Evolutionary conservation across 2,888 invertebrate species (phyloP).

Genomic region (Trichogramma evanescens): DNA sequence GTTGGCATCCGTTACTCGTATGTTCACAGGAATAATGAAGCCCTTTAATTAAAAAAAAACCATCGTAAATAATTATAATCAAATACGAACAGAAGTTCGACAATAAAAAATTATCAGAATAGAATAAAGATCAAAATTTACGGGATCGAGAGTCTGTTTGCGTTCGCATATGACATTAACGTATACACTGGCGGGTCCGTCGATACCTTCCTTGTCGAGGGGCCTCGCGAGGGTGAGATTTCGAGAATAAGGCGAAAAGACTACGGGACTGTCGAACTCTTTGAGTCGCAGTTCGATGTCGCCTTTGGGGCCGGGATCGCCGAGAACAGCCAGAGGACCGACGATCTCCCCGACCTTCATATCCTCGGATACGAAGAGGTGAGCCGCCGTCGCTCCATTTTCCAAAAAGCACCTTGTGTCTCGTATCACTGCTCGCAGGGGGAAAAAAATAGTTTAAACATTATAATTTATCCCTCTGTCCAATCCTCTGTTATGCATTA

Average conservation of each 20-base stretch:
- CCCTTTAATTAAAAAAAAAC: constrained; percentile 48
- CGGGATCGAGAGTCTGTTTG: constrained; percentile 70
- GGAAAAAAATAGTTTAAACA: neutral
- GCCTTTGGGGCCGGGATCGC: constrained; percentile 69
- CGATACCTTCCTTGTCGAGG: constrained; percentile 77
- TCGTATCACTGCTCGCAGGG: constrained; percentile 54
- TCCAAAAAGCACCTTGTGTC: constrained; percentile 86
- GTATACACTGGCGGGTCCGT: constrained; percentile 77
- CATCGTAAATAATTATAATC: neutral
- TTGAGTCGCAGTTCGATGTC: constrained; percentile 73
- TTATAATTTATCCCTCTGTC: no score
- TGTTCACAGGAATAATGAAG: constrained; percentile 73
- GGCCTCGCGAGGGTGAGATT: constrained; percentile 71
- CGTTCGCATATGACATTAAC: constrained; percentile 81
- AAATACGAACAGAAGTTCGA: neutral
- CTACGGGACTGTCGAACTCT: constrained; percentile 73
- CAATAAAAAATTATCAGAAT: neutral
- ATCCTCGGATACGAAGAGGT: constrained; percentile 84
- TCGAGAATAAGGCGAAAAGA: constrained; percentile 69
- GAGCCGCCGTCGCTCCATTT: constrained; percentile 85
- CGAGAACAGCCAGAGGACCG: constrained; percentile 73
- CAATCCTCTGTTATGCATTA: no score
- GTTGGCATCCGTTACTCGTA: constrained; percentile 84
- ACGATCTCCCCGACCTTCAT: constrained; percentile 71
- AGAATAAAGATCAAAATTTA: constrained; percentile 43